Evolutionary conservation across 2,888 invertebrate species (phyloP).

Genomic region (Eudemis profundana): DNA sequence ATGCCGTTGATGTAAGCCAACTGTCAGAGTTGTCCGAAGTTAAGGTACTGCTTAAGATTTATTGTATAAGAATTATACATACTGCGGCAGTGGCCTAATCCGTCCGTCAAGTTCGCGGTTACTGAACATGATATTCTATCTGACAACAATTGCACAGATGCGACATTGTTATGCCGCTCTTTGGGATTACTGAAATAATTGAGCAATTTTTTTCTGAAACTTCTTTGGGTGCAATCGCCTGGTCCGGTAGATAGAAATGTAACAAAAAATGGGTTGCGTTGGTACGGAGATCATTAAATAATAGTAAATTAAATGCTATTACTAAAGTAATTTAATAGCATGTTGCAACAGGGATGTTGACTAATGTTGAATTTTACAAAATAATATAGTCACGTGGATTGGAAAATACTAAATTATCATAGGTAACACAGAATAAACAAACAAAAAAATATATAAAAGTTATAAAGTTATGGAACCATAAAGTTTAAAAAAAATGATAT

Average conservation of each 20-base stretch:
- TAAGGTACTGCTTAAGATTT: background rate
- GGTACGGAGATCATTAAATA: background rate
- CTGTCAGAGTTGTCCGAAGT: too few relatives aligned
- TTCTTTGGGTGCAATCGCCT: constrained; percentile 29
- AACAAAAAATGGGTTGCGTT: constrained; percentile 7
- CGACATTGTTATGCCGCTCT: constrained; percentile 29
- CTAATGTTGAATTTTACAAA: too few relatives aligned
- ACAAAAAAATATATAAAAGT: too few relatives aligned
- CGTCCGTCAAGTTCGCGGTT: constrained; percentile 40
- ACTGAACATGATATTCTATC: constrained; percentile 39
- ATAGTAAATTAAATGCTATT: background rate
- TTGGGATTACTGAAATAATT: constrained; percentile 32
- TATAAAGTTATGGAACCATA: too few relatives aligned
- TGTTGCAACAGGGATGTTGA: background rate
- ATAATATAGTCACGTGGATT: too few relatives aligned
- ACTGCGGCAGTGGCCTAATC: constrained; percentile 39
- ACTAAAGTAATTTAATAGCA: background rate
- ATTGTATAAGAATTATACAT: too few relatives aligned
- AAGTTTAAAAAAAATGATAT: too few relatives aligned
- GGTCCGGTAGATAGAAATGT: background rate
- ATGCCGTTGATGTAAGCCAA: too few relatives aligned
- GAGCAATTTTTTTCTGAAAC: constrained; percentile 35
- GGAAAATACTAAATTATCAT: too few relatives aligned
- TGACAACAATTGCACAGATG: constrained; percentile 35
- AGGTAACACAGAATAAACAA: too few relatives aligned